Base-by-base conservation (phyloP, 2,888 invertebrate species). In the Macrosoma leucophasiata region DNA sequence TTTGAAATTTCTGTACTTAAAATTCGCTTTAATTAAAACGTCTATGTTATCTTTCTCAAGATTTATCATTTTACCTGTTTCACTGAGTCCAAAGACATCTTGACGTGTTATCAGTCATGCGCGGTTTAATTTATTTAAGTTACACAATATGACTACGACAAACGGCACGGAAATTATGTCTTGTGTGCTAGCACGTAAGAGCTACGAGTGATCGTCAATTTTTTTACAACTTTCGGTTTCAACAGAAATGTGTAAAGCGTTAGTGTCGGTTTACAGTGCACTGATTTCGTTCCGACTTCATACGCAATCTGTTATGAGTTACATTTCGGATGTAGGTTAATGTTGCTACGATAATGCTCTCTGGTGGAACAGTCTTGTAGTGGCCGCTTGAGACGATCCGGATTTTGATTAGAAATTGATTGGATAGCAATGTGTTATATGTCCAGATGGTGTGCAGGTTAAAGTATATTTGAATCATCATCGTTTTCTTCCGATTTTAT, bases 301-400 rank as follows among this genome's bases (percentile, higher is more conserved):
- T 70, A 63, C 69, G 74, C 73, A 77, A 78, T 68, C 51, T 46
- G 54, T 63, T 72, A 67, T 62, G 63, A 64, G 58, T 66, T 64
- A 68, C 62, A 52, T 51, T 63, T 66, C 56, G 51, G 49, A 79
- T 73, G 65, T 82, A 58, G 82, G 81, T 77, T 79, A 81, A 79
- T 75, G 70, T 39, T 50, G 62, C 58, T 57, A 51, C 62, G 68
- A 65, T 65, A 66, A 61, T 60, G 48, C 47, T 14, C 18, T 13
- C 13, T 22, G 36, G 31, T 36, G 27, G 26, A 30, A 32, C 25
- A 22, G 27, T 18, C 33, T 38, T 18, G 30, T 19, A 29, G 33
- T 31, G 27, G 22, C 21, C 15, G 26, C 27, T 7, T 19, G 20
- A 28, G 18, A 18, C 17, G 18, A 13, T 36, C 12, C 19, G 8